Evolutionary conservation across 2,888 invertebrate species (phyloP).

Genomic region (Ichneumon xanthorius): DNA sequence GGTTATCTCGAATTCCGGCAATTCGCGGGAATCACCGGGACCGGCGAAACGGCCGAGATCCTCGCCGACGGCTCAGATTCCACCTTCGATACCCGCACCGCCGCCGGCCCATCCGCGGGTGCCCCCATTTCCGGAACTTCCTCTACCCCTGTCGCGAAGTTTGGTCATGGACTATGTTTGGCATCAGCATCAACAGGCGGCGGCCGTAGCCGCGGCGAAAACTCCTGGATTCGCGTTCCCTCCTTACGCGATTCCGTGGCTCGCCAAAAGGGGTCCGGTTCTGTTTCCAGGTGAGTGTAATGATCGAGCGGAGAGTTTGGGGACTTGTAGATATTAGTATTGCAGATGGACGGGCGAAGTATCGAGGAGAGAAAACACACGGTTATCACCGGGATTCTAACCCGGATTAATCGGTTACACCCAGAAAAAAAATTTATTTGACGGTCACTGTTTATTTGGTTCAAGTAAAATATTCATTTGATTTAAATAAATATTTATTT

Average conservation of each 20-base stretch:
- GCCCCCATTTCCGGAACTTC: conserved; percentile 86
- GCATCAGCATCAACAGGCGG: conserved; percentile 87
- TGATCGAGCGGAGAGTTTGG: too few relatives aligned
- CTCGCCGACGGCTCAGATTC: conserved; percentile 77
- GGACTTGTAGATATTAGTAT: too few relatives aligned
- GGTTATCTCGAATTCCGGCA: conserved; percentile 75
- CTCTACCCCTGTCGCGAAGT: conserved; percentile 88
- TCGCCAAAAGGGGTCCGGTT: conserved; percentile 88
- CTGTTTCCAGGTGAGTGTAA: conserved; percentile 80
- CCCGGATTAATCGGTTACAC: too few relatives aligned
- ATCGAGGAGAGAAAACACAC: too few relatives aligned
- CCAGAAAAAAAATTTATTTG: too few relatives aligned
- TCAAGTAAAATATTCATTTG: too few relatives aligned
- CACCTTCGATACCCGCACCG: conserved; percentile 77
- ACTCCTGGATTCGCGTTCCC: conserved; percentile 87
- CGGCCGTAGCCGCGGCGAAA: conserved; percentile 80
- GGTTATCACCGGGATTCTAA: too few relatives aligned
- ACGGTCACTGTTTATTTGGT: too few relatives aligned
- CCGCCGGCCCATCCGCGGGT: conserved; percentile 85
- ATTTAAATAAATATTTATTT: too few relatives aligned
- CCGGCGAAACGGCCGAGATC: conserved; percentile 77
- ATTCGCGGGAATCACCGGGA: conserved; percentile 67
- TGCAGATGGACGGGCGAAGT: too few relatives aligned
- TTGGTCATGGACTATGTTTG: conserved; percentile 93
- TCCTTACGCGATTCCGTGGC: conserved; percentile 88